phyloP scores from a whole-genome alignment of 53 echinoderm and acorn worm species.

The Echinometra lucunter region DNA sequence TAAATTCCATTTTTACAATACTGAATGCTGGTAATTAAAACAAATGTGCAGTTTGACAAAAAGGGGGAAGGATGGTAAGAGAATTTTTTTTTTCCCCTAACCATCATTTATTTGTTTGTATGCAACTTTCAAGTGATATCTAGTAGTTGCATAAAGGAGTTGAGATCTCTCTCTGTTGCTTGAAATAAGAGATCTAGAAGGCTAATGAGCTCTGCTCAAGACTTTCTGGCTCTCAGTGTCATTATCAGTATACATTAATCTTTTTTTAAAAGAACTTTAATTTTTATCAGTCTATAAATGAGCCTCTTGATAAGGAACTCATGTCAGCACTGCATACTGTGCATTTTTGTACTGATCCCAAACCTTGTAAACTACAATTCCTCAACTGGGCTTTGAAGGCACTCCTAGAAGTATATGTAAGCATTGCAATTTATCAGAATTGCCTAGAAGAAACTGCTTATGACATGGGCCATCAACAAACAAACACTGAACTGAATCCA shows the following conservation, averaged over 20 bases:
- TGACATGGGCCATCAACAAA: conserved; percentile 9
- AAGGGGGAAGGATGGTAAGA: too few relatives aligned
- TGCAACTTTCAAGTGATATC: neutral
- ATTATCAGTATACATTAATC: neutral
- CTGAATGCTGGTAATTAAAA: neutral
- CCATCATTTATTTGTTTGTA: neutral
- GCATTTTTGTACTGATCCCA: neutral
- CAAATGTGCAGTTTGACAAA: too few relatives aligned
- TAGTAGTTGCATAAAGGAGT: neutral
- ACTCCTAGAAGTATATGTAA: neutral
- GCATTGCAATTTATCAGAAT: neutral
- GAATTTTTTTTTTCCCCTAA: neutral
- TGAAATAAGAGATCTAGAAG: neutral
- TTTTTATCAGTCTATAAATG: neutral
- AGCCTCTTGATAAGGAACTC: neutral
- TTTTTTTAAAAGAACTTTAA: neutral
- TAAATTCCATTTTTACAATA: neutral
- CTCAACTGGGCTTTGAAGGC: neutral
- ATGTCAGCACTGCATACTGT: neutral
- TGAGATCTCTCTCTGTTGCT: neutral
- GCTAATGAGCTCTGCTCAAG: neutral
- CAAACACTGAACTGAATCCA: conserved; percentile 2
- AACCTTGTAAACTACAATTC: neutral
- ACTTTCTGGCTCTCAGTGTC: neutral
- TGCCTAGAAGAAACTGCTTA: neutral